Evolutionary conservation across 2,113 vertebrate species (phyloP), one percentile per base, ranked within the genome.

Genomic region (Vireo altiloquus): DNA sequence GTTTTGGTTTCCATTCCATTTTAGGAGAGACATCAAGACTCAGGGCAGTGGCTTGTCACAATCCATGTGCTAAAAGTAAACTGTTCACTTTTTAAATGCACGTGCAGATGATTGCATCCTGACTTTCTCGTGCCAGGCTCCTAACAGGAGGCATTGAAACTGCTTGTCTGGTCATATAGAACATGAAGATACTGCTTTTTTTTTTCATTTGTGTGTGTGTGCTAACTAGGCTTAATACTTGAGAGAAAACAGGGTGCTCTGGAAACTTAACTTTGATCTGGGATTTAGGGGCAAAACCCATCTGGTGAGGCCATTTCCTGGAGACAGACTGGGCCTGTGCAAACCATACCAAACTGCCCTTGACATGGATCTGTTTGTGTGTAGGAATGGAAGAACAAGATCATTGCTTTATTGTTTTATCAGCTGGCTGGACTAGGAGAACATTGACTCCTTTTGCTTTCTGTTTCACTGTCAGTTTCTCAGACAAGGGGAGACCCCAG

Each of bases 401-500:
- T 40, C 83, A 37, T n/a, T 56, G 22, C 35, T 89, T 75, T 84
- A 22, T 40, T 61, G 13, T 93, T 44, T 63, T 89, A 35, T 3
- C 54, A 37, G 57, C 68, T 79, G 49, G 7, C 46, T 78, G 27
- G 4, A 50, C 42, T 79, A 21, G 31, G 78, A 87, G 20, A 90
- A 54, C 53, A 33, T 13, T 79, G 76, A 96, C 35, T 61, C 50
- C 53, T 77, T 87, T 84, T 23, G 89, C 23, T 57, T 93, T 83
- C 85, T 1, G 0, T 91, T 95, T 95, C 16, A 35, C 37, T 75
- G 23, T 53, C 92, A 99, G 98, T 97, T 94, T 97, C 81, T 97
- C 97, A 74, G 98, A 99, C 60, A 97, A 97, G 60, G 95, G 96
- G 94, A 98, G 90, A 91, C 97, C 98, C 44, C 96, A 97, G 90